Conservation (phyloP, 2,113 vertebrate species). For the Pterocles orientalis region DNA sequence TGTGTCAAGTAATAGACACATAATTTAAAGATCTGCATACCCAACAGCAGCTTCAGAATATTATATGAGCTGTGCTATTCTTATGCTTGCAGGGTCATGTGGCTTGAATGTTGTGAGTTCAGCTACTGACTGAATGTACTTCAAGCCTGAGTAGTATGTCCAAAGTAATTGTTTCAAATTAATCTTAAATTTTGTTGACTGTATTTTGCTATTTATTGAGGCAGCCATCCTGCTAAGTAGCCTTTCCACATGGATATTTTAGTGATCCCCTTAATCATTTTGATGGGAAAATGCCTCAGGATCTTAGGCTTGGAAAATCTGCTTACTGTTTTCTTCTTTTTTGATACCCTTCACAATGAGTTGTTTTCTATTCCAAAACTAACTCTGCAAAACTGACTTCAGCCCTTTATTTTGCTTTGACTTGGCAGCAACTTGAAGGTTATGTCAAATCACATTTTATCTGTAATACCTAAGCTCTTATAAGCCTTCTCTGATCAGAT, state of each 20-base stretch:
- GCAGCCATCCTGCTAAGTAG: not conserved
- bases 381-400: not conserved
- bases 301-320: not conserved
- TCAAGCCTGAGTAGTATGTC: not conserved
- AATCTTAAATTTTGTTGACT: not conserved
- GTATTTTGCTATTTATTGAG: not conserved
- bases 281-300: not conserved
- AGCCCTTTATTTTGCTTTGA: not conserved
- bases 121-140: not conserved
- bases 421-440: not conserved
- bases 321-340: not conserved
- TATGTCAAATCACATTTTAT: not conserved
- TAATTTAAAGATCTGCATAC: not conserved
- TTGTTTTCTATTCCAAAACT: not conserved
- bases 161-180: not conserved
- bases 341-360: not conserved
- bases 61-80: not conserved
- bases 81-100: not conserved
- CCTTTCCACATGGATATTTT: not conserved
- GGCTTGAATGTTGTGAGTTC: not conserved
- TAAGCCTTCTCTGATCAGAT: not conserved
- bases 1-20: rapidly evolving
- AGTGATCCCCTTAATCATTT: not conserved
- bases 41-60: not conserved
- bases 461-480: not conserved